Conservation (phyloP, 2,113 vertebrate species). For the Scopus umbretta region DNA sequence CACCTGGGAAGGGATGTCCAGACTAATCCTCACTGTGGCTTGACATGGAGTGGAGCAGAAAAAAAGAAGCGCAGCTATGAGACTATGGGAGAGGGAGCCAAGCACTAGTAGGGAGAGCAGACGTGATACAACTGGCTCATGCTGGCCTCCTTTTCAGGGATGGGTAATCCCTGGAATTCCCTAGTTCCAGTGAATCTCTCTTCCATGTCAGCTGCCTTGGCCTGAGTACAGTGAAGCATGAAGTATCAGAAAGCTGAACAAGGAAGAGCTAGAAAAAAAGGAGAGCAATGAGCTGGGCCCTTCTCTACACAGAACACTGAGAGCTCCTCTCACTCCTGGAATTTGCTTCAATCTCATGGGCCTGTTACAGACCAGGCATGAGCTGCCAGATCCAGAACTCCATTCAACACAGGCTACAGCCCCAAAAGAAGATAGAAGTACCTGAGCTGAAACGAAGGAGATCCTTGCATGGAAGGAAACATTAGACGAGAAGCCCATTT, state of each 20-base stretch:
- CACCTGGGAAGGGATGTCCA: background rate
- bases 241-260: background rate
- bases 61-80: background rate
- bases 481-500: background rate
- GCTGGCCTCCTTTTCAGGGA: background rate
- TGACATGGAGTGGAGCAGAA: background rate
- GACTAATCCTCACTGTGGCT: background rate
- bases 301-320: background rate
- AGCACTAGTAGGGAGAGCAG: background rate
- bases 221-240: background rate
- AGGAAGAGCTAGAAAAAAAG: background rate
- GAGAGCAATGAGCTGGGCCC: background rate
- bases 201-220: background rate
- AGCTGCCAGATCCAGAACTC: background rate
- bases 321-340: background rate
- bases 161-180: background rate
- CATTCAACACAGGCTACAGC: background rate
- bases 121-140: background rate
- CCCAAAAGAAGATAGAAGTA: background rate
- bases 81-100: background rate
- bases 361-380: background rate
- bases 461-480: background rate
- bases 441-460: background rate
- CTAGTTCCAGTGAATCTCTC: background rate
- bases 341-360: background rate